These are phyloP conservation scores for Eunapius fragilis DNA, from an alignment of 37 sponge, comb jelly and placozoan species.

Conservation along the genomic window DNA sequence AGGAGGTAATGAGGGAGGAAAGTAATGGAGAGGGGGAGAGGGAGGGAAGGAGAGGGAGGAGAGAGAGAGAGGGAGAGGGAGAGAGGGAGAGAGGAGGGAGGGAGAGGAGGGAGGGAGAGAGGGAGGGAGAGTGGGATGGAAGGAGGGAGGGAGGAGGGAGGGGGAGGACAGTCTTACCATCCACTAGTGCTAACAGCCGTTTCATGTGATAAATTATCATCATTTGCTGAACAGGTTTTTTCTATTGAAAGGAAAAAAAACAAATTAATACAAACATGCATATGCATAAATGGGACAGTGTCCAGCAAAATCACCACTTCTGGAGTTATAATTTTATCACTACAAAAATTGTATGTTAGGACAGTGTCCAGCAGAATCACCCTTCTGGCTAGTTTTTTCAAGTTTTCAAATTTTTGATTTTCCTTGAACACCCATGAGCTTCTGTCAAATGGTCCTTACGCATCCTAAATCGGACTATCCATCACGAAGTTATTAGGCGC, in stretches of 20 bases:
- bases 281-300: too few relatives aligned
- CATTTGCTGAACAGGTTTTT: conserved; percentile 72
- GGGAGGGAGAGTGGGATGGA: neutral
- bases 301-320: too few relatives aligned
- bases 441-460: too few relatives aligned
- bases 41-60: neutral
- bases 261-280: neutral
- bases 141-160: neutral
- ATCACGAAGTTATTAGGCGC: too few relatives aligned
- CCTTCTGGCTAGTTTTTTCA: too few relatives aligned
- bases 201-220: conserved; percentile 31
- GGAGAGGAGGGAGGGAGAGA: neutral
- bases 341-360: too few relatives aligned
- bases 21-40: neutral
- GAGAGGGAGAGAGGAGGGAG: neutral
- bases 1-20: neutral
- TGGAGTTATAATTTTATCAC: too few relatives aligned
- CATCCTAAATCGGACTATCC: too few relatives aligned
- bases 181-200: conserved; percentile 61
- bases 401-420: too few relatives aligned
- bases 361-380: too few relatives aligned
- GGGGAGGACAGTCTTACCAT: conserved; percentile 33
- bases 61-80: neutral
- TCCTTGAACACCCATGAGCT: too few relatives aligned
- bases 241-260: neutral